These are phyloP conservation scores for Muscicapa striata DNA, from an alignment of 2,797 vertebrate species.

Conservation along the genomic window DNA sequence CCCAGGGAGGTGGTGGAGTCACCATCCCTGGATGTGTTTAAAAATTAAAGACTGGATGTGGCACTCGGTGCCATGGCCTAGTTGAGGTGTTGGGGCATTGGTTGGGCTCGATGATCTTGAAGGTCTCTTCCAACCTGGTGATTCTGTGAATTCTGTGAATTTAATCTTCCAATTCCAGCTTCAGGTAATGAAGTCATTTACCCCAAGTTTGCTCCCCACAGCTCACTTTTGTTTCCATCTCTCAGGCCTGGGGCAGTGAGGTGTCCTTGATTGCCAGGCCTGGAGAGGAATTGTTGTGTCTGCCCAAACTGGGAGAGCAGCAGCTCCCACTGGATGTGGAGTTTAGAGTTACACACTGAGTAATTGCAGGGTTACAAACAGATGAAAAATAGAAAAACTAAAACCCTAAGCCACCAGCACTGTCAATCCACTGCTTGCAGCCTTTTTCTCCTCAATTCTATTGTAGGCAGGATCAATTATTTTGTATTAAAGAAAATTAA, in stretches of 20 bases:
- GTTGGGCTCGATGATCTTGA: too few species aligned
- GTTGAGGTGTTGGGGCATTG: too few species aligned
- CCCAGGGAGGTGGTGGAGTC: too few species aligned
- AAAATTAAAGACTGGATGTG: too few species aligned
- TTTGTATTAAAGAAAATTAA: neutral
- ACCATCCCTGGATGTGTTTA: too few species aligned
- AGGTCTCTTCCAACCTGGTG: too few species aligned
- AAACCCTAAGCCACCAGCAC: neutral
- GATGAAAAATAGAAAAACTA: rapidly evolving
- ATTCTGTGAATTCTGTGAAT: neutral
- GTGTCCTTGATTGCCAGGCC: neutral
- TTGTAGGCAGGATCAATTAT: neutral
- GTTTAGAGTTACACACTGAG: neutral
- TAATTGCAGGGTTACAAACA: neutral
- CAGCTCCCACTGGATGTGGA: neutral
- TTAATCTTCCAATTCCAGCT: too few species aligned
- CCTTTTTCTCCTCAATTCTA: neutral
- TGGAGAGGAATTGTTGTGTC: neutral
- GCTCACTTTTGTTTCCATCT: too few species aligned
- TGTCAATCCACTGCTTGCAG: neutral
- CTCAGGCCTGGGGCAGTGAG: neutral
- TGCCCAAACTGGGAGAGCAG: neutral
- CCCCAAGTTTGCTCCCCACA: too few species aligned
- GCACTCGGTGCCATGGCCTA: too few species aligned
- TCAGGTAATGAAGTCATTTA: too few species aligned